phyloP scores from a whole-genome alignment of 2,888 invertebrate genomes.

The Dasypogon diadema region DNA sequence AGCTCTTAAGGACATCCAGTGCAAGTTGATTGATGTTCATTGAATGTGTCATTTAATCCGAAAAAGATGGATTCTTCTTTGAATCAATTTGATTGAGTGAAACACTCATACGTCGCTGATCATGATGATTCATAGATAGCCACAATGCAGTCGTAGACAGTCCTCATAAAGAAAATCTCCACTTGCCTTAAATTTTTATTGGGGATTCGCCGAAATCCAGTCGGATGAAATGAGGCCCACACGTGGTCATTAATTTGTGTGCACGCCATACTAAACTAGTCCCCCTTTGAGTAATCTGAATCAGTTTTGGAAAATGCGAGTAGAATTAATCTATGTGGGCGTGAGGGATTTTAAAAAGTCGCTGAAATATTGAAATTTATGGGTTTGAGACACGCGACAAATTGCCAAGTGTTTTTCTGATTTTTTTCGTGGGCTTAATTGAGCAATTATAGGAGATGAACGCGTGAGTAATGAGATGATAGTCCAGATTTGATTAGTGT shows the following conservation, averaged over 20 bases:
- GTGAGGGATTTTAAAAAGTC: slow-evolving; percentile 22
- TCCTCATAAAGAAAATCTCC: background rate
- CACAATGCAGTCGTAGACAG: background rate
- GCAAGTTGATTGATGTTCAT: background rate
- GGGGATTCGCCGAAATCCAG: background rate
- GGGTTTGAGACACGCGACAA: slow-evolving; percentile 17
- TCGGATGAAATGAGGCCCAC: slow-evolving; percentile 24
- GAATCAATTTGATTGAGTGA: background rate
- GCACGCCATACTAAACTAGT: background rate
- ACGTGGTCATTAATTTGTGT: slow-evolving; percentile 10
- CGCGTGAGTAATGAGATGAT: background rate
- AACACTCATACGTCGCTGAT: background rate
- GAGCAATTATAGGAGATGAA: background rate
- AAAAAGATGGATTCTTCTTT: background rate
- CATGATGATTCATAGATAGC: background rate
- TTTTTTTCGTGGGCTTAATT: background rate
- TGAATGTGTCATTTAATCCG: background rate
- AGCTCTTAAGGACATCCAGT: background rate
- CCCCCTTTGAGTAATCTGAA: background rate
- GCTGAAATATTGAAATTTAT: slow-evolving; percentile 46
- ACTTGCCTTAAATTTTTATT: background rate
- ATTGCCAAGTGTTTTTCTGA: background rate
- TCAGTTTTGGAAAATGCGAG: slow-evolving; percentile 17
- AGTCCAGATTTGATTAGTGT: too few relatives aligned
- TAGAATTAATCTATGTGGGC: slow-evolving; percentile 16